Conservation (phyloP, 2,888 invertebrate genomes). For the Drosophila mulleri region DNA sequence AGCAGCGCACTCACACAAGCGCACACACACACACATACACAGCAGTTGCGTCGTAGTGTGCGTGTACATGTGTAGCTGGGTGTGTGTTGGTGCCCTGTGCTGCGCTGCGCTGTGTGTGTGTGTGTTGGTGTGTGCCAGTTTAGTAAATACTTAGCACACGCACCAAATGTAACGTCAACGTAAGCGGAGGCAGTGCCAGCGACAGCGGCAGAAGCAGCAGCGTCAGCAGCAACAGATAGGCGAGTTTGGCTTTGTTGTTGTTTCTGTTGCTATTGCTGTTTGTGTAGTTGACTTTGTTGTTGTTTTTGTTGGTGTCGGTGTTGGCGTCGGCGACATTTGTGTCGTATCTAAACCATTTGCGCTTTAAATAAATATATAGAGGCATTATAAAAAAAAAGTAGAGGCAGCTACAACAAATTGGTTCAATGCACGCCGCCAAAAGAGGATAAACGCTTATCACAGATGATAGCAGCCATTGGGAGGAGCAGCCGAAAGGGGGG, state of each 20-base stretch:
- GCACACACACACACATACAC: constrained; percentile 21
- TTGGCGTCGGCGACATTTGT: constrained; percentile 63
- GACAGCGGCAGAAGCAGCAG: constrained; percentile 35
- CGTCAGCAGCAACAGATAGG: constrained; percentile 60
- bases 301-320: constrained; percentile 25
- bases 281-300: constrained; percentile 15
- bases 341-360: constrained; percentile 80
- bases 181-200: constrained; percentile 29
- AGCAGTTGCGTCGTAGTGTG: constrained; percentile 4
- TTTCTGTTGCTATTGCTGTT: constrained; percentile 29
- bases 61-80: not conserved
- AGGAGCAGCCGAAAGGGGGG: not conserved
- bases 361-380: constrained; percentile 79
- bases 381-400: constrained; percentile 69
- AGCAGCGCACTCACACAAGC: constrained; percentile 44
- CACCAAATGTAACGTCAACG: constrained; percentile 54
- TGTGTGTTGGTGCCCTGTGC: constrained; percentile 23
- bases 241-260: constrained; percentile 68
- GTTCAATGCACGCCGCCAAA: constrained; percentile 76
- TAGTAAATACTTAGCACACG: constrained; percentile 76
- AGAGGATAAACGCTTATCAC: constrained; percentile 54
- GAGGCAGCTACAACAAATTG: constrained; percentile 58
- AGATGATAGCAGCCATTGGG: constrained; percentile 33
- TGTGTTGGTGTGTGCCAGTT: constrained; percentile 74
- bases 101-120: constrained; percentile 12